Evolutionary conservation across 2,888 invertebrate species (phyloP).

Genomic region (Microctonus hyperodae): DNA sequence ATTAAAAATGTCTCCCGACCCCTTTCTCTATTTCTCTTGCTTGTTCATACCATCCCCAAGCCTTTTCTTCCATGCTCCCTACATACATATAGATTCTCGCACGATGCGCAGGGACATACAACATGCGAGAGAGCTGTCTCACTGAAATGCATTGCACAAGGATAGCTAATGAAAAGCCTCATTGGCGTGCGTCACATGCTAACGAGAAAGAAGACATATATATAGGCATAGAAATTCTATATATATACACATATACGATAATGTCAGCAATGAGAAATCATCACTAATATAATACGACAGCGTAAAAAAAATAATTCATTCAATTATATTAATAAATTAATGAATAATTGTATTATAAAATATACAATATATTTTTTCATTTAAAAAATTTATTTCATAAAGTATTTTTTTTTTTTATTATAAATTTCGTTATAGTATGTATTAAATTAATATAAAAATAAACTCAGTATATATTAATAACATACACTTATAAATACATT

Average conservation of each 20-base stretch:
- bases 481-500: too few relatives aligned
- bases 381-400: too few relatives aligned
- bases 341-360: not conserved
- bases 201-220: constrained; percentile 50
- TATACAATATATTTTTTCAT: too few relatives aligned
- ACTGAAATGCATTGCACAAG: constrained; percentile 57
- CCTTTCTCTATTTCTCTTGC: constrained; percentile 36
- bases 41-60: constrained; percentile 17
- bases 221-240: too few relatives aligned
- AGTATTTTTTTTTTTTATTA: not conserved
- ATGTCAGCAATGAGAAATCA: constrained; percentile 11
- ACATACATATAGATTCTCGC: constrained; percentile 27
- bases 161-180: constrained; percentile 63
- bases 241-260: not conserved
- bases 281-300: not conserved
- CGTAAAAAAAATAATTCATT: constrained; percentile 3
- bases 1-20: constrained; percentile 62
- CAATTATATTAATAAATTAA: not conserved
- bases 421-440: not conserved
- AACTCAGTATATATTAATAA: too few relatives aligned
- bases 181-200: constrained; percentile 59
- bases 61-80: constrained; percentile 36
- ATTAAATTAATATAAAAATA: too few relatives aligned
- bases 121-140: constrained; percentile 51
- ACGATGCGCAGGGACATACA: constrained; percentile 34